These are phyloP conservation scores for Odontesthes bonariensis DNA, from an alignment of 2,113 vertebrate genomes.

Conservation along the genomic window DNA sequence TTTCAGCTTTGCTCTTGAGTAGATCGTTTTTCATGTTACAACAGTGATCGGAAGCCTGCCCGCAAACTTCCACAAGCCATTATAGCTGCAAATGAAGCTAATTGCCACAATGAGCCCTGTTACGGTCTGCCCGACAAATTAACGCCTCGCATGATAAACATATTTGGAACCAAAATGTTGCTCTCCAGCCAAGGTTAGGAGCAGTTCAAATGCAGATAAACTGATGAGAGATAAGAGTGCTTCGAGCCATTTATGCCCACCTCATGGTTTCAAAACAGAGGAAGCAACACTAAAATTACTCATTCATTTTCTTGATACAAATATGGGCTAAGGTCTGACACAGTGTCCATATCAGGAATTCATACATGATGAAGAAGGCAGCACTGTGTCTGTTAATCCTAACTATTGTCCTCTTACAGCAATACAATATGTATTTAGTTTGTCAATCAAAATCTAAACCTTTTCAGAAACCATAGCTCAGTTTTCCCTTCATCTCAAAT, in stretches of 20 bases:
- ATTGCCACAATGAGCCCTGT: constrained; percentile 47
- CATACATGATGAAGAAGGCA: no score
- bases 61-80: constrained; percentile 51
- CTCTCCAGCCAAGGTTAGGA: constrained; percentile 33
- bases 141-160: constrained; percentile 35
- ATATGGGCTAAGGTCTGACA: no score
- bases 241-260: not conserved
- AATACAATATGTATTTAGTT: not conserved
- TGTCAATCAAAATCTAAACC: not conserved
- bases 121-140: constrained; percentile 49
- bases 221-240: constrained; percentile 3
- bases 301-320: not conserved
- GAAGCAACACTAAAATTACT: not conserved
- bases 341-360: no score
- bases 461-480: not conserved
- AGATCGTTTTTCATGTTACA: constrained; percentile 30
- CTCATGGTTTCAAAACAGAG: not conserved
- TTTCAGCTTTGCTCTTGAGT: not conserved
- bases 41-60: constrained; percentile 19
- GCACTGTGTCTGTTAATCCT: no score
- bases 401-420: no score
- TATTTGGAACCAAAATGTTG: constrained; percentile 25
- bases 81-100: constrained; percentile 21
- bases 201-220: constrained; percentile 24
- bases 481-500: no score